A percentile compares a stretch with the other conserved stretches of the same genome.
Evolutionary conservation across 2,113 vertebrate species (phyloP).

Genomic region (Campylomormyrus numenius): DNA sequence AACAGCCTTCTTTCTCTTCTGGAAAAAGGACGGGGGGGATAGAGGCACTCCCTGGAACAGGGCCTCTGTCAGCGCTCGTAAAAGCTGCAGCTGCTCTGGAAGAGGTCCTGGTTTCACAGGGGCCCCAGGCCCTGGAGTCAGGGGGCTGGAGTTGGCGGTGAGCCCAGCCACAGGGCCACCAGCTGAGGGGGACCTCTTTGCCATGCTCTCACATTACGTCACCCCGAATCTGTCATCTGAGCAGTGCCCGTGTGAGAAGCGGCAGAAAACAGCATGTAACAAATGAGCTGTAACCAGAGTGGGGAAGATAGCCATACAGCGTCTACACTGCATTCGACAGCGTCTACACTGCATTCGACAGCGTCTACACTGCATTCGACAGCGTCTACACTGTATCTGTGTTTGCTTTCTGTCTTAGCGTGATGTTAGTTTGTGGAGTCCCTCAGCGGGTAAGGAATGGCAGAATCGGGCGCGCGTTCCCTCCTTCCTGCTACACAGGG

Average conservation of each 20-base stretch:
- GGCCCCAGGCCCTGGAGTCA: background rate
- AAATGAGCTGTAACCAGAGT: background rate
- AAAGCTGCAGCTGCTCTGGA: background rate
- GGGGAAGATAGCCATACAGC: background rate
- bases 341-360: background rate
- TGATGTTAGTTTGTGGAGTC: background rate
- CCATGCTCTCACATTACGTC: background rate
- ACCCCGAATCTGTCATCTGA: background rate
- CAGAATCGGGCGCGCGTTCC: background rate
- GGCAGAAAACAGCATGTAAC: background rate
- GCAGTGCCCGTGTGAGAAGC: background rate
- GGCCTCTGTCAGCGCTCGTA: background rate
- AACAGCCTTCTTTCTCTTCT: background rate
- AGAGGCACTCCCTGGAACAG: background rate
- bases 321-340: background rate
- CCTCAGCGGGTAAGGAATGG: background rate
- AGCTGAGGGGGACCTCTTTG: background rate
- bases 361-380: too few species aligned
- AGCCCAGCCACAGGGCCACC: background rate
- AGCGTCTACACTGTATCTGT: background rate
- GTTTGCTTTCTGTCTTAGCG: background rate
- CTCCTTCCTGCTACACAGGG: background rate
- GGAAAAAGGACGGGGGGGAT: background rate
- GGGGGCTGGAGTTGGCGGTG: background rate
- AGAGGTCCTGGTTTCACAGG: background rate